Conservation (phyloP, 2,888 invertebrate species). For the Capitulum mitella region DNA sequence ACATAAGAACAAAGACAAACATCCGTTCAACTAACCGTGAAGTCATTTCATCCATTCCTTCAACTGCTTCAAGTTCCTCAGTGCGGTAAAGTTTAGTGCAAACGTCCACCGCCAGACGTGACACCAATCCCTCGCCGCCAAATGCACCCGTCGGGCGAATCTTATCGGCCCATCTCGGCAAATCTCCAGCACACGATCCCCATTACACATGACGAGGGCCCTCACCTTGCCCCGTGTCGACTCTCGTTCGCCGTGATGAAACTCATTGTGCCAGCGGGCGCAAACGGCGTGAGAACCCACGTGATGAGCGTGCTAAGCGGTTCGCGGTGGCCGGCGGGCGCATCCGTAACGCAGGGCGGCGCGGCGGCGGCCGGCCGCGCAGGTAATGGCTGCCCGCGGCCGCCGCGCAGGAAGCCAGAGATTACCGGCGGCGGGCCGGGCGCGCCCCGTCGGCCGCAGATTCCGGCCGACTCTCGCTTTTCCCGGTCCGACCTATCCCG, state of each 20-base stretch:
- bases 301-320: background rate
- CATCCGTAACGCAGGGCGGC: background rate
- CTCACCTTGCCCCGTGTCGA: background rate
- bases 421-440: background rate
- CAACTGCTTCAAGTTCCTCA: no score
- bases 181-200: no score
- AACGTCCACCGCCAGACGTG: no score
- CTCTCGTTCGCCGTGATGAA: background rate
- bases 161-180: no score
- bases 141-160: no score
- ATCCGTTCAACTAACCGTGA: no score
- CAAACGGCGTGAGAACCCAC: background rate
- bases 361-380: background rate
- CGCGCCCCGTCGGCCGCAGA: background rate
- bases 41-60: no score
- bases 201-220: no score
- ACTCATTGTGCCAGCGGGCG: background rate
- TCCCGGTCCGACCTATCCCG: background rate
- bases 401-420: background rate
- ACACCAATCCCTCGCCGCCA: no score
- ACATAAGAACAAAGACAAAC: no score
- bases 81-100: no score
- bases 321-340: background rate
- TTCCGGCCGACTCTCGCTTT: constrained; percentile 3
- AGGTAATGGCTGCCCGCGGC: background rate